Percentiles rank a stretch among this genome's conserved stretches.
Conservation (phyloP, 2,113 vertebrate genomes). For the Sapajus apella region DNA sequence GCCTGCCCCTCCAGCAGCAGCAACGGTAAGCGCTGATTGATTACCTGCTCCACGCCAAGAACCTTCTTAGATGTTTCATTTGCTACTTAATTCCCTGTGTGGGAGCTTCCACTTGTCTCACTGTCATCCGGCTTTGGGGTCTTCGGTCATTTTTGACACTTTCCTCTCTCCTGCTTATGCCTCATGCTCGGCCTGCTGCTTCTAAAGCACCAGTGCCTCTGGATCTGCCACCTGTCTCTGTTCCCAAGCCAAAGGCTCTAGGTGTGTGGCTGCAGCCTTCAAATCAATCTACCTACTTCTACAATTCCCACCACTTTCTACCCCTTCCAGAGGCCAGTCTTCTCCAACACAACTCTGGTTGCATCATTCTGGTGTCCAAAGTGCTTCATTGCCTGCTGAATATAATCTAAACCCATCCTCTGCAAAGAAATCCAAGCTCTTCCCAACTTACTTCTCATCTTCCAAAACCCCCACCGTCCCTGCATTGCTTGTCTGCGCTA, state of each 20-base stretch:
- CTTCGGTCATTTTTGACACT: background rate
- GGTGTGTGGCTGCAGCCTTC: background rate
- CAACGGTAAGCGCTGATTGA: fast-evolving
- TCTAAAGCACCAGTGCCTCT: background rate
- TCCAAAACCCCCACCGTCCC: background rate
- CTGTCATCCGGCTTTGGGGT: background rate
- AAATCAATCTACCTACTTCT: background rate
- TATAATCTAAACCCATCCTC: background rate
- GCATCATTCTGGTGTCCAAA: background rate
- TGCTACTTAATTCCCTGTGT: background rate
- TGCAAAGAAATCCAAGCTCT: background rate
- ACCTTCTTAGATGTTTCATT: fast-evolving
- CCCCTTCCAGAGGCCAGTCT: background rate
- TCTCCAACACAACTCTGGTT: background rate
- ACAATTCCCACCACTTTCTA: background rate
- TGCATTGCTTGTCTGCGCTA: background rate
- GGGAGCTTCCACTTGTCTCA: background rate
- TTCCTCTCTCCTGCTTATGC: background rate
- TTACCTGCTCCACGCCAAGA: background rate
- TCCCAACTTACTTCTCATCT: background rate
- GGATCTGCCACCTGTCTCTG: background rate
- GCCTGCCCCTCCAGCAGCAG: background rate
- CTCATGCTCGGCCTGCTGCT: background rate
- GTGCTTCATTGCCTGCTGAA: background rate
- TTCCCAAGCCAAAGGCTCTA: background rate